A percentile compares a stretch with the other conserved stretches of the same genome.
phyloP scores from a whole-genome alignment of 2,888 invertebrate genomes.

The Digitonthophagus gazella region DNA sequence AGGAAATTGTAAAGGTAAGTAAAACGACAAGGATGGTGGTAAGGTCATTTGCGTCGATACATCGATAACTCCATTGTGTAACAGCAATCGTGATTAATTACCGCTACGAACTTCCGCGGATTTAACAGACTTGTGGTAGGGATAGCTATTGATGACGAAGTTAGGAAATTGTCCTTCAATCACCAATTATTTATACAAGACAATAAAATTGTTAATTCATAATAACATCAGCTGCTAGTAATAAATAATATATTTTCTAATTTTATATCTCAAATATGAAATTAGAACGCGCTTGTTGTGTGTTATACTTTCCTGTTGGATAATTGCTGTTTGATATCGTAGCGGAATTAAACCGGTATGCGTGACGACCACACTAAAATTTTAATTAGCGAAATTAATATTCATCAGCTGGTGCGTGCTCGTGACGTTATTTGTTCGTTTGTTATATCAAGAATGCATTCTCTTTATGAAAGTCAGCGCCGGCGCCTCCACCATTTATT shows the following conservation, averaged over 20 bases:
- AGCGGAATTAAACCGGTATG: slow-evolving; percentile 3
- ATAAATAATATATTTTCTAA: too few relatives aligned
- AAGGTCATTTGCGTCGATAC: not conserved
- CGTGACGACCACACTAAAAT: not conserved
- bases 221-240: too few relatives aligned
- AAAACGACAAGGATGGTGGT: too few relatives aligned
- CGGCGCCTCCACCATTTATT: not conserved
- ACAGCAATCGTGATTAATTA: not conserved
- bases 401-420: not conserved
- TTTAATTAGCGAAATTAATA: not conserved
- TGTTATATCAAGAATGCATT: not conserved
- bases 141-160: not conserved
- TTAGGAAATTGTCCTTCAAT: not conserved
- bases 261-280: not conserved
- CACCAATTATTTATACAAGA: not conserved
- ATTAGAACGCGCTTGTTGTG: not conserved
- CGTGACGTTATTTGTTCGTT: not conserved
- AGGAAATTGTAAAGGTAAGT: too few relatives aligned
- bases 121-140: not conserved
- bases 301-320: not conserved
- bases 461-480: not conserved
- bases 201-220: not conserved
- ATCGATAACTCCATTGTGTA: not conserved
- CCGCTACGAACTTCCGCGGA: not conserved
- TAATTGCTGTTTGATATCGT: not conserved